These are phyloP conservation scores for Deilephila porcellus DNA, from an alignment of 2,888 invertebrate genomes.

Conservation along the genomic window DNA sequence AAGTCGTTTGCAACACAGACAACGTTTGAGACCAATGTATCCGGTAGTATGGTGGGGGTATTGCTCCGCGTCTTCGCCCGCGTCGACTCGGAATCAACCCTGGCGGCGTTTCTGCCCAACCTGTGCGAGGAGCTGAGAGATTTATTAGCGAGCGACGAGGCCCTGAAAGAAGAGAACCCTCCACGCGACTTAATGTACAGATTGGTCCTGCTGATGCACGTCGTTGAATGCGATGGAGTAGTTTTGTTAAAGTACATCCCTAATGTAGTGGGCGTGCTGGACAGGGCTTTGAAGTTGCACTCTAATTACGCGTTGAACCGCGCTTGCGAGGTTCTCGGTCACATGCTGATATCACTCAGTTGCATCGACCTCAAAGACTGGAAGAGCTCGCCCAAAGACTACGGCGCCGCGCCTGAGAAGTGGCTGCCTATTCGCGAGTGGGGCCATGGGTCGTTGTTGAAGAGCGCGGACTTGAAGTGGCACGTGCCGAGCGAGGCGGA, in stretches of 20 bases:
- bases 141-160: slow-evolving; percentile 86
- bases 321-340: slow-evolving; percentile 86
- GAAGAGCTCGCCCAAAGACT: slow-evolving; percentile 85
- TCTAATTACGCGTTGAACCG: slow-evolving; percentile 87
- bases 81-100: slow-evolving; percentile 88
- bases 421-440: slow-evolving; percentile 92
- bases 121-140: slow-evolving; percentile 87
- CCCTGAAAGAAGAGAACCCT: slow-evolving; percentile 89
- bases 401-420: slow-evolving; percentile 86
- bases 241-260: slow-evolving; percentile 88
- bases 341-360: slow-evolving; percentile 85
- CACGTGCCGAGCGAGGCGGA: slow-evolving; percentile 90
- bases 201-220: slow-evolving; percentile 89
- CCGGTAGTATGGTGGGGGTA: slow-evolving; percentile 91
- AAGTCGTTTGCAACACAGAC: slow-evolving; percentile 89
- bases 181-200: slow-evolving; percentile 92
- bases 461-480: slow-evolving; percentile 89
- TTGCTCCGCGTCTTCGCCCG: slow-evolving; percentile 87
- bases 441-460: slow-evolving; percentile 89
- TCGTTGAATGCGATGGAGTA: slow-evolving; percentile 87
- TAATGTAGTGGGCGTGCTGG: slow-evolving; percentile 87
- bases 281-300: slow-evolving; percentile 88
- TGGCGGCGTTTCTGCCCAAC: slow-evolving; percentile 89
- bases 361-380: slow-evolving; percentile 86
- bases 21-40: slow-evolving; percentile 93